Evolutionary conservation across 2,888 invertebrate species (phyloP), one percentile per base, ranked within the genome.

Genomic region (Caradrina kadenii): DNA sequence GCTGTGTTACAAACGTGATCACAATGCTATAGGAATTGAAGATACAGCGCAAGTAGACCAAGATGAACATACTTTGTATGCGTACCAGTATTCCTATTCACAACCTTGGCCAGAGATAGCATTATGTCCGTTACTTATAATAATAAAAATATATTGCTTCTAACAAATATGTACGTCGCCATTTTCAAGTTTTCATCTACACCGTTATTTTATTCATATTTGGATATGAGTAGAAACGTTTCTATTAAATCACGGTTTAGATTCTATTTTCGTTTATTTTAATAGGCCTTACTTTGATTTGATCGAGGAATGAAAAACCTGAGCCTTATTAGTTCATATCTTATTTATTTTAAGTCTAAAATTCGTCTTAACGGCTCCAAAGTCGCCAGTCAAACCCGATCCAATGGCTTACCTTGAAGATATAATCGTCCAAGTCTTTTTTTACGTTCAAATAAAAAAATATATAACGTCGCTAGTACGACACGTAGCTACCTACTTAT

Each of bases 1-100:
- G 95, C 88, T 91, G 89, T 86, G 87, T 87, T 88, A 85, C 79
- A 90, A 91, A 94, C 94, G 92, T 94, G 93, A 92, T 88, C 88
- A 87, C 86, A 90, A 92, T 91, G 85, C 86, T 84, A 86, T 86
- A 83, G 80, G 86, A 85, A 82, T 83, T 77, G 80, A 82, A 85
- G 82, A 84, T 86, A 87, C 86, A 85, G 83, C 78, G 83, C 87
- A 88, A 89, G 86, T 89, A 81, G 88, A 84, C 85, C 87, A 85
- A 89, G 83, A 87, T 86, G 81, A 77, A 65, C 80, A 68, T 80
- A 86, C 85, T 94, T 92, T 80, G 90, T 91, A 93, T 93, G 90
- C 93, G 78, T 73, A 81, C 74, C 81, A 77, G 86, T 76, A 77
- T 78, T 86, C 81, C 79, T 83, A 84, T 87, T 89, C 88, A 90